Percentiles rank a stretch among this genome's conserved stretches.
phyloP scores from a whole-genome alignment of 1,140 invertebrate species.

The Diabrotica virgifera region DNA sequence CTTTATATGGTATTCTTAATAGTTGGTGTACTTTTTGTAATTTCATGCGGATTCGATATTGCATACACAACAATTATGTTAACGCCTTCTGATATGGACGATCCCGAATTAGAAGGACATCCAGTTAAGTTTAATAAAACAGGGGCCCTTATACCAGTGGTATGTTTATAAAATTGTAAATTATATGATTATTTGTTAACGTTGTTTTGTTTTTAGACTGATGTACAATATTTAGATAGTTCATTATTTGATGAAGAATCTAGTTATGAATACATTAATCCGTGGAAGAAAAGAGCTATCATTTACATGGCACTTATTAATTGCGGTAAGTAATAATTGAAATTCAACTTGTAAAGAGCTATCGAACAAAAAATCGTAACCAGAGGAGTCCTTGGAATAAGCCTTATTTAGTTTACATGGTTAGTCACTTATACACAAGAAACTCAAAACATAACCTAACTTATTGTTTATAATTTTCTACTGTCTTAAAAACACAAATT shows the following conservation, averaged over 20 bases:
- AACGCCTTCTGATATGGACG: slow-evolving; percentile 50
- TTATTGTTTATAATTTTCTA: too few relatives aligned
- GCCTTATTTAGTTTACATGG: too few relatives aligned
- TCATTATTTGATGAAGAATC: slow-evolving; percentile 32
- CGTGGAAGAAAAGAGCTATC: slow-evolving; percentile 55
- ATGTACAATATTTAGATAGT: slow-evolving; percentile 35
- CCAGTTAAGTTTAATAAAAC: slow-evolving; percentile 76
- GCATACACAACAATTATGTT: slow-evolving; percentile 80
- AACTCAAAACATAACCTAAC: too few relatives aligned
- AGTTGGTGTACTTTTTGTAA: slow-evolving; percentile 80
- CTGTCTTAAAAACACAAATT: too few relatives aligned
- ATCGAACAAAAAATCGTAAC: too few relatives aligned
- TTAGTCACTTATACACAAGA: too few relatives aligned
- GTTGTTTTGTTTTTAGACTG: slow-evolving; percentile 31
- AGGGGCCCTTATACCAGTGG: slow-evolving; percentile 67
- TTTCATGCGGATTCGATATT: slow-evolving; percentile 80
- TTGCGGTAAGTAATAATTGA: slow-evolving; percentile 38
- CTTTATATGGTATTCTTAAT: slow-evolving; percentile 91
- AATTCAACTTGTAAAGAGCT: too few relatives aligned
- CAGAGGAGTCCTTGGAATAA: too few relatives aligned
- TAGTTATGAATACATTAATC: slow-evolving; percentile 41
- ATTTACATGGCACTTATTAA: slow-evolving; percentile 64
- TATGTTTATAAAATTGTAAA: slow-evolving; percentile 20
- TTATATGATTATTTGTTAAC: not conserved
- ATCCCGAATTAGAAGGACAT: slow-evolving; percentile 71